These are phyloP conservation scores for Siphamia tubifer DNA, from an alignment of 2,113 vertebrate species.

Conservation along the genomic window DNA sequence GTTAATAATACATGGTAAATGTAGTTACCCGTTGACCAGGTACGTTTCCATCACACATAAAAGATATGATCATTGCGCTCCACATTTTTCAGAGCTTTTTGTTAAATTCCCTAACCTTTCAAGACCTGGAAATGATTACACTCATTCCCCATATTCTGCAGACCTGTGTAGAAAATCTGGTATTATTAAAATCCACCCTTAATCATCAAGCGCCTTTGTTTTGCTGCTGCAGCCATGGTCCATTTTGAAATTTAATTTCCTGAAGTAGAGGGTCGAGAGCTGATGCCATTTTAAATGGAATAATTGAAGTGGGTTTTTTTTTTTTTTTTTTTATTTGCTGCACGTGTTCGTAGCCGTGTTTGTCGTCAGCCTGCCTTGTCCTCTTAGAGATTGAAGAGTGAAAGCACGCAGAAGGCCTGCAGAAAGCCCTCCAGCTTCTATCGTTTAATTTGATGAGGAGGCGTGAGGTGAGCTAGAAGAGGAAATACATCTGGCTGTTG, in stretches of 20 bases:
- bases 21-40: no score
- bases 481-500: slow-evolving; percentile 67
- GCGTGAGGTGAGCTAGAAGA: slow-evolving; percentile 74
- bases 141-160: slow-evolving; percentile 43
- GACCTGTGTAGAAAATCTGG: slow-evolving; percentile 47
- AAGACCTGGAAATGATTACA: slow-evolving; percentile 34
- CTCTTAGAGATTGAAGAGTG: slow-evolving; percentile 53
- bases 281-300: slow-evolving; percentile 67
- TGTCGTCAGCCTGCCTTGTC: slow-evolving; percentile 53
- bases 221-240: slow-evolving; percentile 42
- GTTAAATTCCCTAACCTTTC: slow-evolving; percentile 37
- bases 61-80: slow-evolving; percentile 2
- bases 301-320: slow-evolving; percentile 56
- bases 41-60: background rate
- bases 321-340: slow-evolving; percentile 5
- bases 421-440: slow-evolving; percentile 63
- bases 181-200: slow-evolving; percentile 62
- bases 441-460: slow-evolving; percentile 71
- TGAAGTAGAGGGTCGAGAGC: slow-evolving; percentile 66
- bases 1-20: no score
- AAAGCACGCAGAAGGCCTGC: slow-evolving; percentile 43
- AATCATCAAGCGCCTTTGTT: slow-evolving; percentile 60
- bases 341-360: slow-evolving; percentile 30
- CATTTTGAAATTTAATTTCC: slow-evolving; percentile 73
- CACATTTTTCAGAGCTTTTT: slow-evolving; percentile 27